Conservation (phyloP, 2,113 vertebrate species). For the Pseudorectes ferrugineus region DNA sequence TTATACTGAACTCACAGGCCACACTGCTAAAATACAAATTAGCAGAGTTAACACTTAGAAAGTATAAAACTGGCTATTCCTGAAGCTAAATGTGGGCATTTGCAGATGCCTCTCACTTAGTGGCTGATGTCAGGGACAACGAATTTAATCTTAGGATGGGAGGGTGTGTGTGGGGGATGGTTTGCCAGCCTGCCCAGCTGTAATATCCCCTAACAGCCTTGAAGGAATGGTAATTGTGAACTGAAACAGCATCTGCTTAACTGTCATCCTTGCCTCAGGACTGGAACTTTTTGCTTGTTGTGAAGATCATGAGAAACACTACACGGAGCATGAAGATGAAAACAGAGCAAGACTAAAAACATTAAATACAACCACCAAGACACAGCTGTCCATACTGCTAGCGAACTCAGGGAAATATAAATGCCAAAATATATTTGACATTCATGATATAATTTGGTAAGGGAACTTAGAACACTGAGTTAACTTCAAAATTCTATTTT, state of each 20-base stretch:
- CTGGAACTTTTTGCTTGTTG: constrained; percentile 61
- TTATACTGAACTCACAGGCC: neutral
- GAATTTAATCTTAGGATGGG: neutral
- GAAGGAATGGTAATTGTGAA: constrained; percentile 71
- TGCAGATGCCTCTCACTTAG: neutral
- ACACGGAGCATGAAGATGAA: constrained; percentile 56
- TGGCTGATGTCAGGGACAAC: neutral
- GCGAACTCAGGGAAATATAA: neutral
- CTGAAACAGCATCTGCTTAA: constrained; percentile 68
- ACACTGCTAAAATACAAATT: constrained; percentile 8
- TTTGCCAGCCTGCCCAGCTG: constrained; percentile 17
- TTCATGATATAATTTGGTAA: neutral
- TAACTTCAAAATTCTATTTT: neutral
- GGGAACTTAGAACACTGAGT: neutral
- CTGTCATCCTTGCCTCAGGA: constrained; percentile 70
- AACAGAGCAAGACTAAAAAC: neutral
- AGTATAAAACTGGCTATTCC: neutral
- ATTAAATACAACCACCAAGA: neutral
- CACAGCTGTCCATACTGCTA: neutral
- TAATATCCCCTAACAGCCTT: constrained; percentile 45
- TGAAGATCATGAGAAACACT: constrained; percentile 70
- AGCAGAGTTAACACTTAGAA: constrained; percentile 20
- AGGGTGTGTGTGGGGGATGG: neutral
- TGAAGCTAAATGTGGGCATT: neutral
- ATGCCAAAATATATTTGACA: neutral